Base-by-base conservation (phyloP, 2,113 vertebrate genomes). In the Charina bottae region DNA sequence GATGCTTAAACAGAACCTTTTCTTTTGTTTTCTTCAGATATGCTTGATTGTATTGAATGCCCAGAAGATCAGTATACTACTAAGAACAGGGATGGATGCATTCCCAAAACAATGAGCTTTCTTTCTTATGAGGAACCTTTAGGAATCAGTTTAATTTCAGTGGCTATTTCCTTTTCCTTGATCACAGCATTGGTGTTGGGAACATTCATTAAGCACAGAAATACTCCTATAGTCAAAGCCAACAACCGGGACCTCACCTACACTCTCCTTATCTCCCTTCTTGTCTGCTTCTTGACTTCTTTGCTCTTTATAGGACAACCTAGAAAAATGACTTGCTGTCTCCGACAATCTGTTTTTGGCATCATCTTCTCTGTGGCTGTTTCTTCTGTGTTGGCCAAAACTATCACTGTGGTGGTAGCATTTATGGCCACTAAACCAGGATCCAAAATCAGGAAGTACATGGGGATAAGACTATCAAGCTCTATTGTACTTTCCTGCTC, bases 111-210 rank as follows among this genome's bases (percentile, higher is more conserved):
- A 9, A 89, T 53, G 28, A 49, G 19, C 10, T 89, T 89, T 42
- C 87, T 89, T 26, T 64, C 87, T 88, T 64, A 89, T 21, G 42
- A 89, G 2, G 87, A 89, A 64, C 87, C 87, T 53, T 64, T 89
- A 53, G 87, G 87, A 4, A 64, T 89, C 13, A 19, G 87, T 11
- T 89, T 89, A 64, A 10, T 26, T 13, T 89, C 59, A 0, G 7
- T 49, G 15, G 87, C 87, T 8, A 15, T 72, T 72, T 33, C n/a
- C n/a, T 72, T 72, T 72, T 72, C 68, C 17, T 72, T 72, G 68
- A 72, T 72, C n/a, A 72, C 68, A 72, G 68, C 7, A 15, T 33
- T 72, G n/a, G n/a, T 72, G 13, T 72, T 72, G n/a, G 68, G 68
- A 72, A 33, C 68, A 19, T 33, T 72, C 13, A 72, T 72, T 33